Evolutionary conservation across 2,888 invertebrate species (phyloP).

Genomic region (Crocallis elinguaria): DNA sequence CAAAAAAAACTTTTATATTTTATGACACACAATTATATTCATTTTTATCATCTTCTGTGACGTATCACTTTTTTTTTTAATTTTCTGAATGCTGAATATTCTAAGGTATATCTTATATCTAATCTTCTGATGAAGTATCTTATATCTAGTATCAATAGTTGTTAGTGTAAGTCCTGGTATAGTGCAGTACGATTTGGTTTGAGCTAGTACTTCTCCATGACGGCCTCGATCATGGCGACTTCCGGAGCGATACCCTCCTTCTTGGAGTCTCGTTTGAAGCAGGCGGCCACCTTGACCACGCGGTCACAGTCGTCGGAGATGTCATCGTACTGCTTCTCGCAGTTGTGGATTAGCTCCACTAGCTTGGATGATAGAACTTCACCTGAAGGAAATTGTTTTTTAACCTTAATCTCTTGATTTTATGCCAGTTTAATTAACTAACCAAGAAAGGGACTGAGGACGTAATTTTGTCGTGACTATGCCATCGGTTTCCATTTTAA

Average conservation of each 20-base stretch:
- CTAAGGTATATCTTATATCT: background rate
- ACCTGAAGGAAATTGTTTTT: slow-evolving; percentile 47
- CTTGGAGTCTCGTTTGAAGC: slow-evolving; percentile 69
- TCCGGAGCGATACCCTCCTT: slow-evolving; percentile 73
- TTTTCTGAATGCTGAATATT: background rate
- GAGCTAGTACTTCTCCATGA: slow-evolving; percentile 66
- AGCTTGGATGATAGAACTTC: slow-evolving; percentile 65
- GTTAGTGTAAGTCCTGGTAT: background rate
- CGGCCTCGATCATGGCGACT: slow-evolving; percentile 75
- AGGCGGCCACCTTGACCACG: slow-evolving; percentile 73
- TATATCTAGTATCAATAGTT: background rate
- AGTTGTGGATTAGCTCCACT: slow-evolving; percentile 72
- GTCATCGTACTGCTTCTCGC: slow-evolving; percentile 68
- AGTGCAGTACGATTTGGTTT: background rate
- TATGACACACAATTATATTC: background rate
- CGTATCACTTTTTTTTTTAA: background rate
- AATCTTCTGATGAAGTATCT: background rate
- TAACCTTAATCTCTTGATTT: too few species aligned
- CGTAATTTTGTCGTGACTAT: too few species aligned
- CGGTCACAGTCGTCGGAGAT: slow-evolving; percentile 69
- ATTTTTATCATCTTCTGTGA: background rate
- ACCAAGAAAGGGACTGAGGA: too few species aligned
- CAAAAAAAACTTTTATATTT: too few species aligned
- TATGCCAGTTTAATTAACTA: too few species aligned
- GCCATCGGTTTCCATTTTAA: too few species aligned